Evolutionary conservation across 2,113 vertebrate species (phyloP).

Genomic region (Emberiza fucata): DNA sequence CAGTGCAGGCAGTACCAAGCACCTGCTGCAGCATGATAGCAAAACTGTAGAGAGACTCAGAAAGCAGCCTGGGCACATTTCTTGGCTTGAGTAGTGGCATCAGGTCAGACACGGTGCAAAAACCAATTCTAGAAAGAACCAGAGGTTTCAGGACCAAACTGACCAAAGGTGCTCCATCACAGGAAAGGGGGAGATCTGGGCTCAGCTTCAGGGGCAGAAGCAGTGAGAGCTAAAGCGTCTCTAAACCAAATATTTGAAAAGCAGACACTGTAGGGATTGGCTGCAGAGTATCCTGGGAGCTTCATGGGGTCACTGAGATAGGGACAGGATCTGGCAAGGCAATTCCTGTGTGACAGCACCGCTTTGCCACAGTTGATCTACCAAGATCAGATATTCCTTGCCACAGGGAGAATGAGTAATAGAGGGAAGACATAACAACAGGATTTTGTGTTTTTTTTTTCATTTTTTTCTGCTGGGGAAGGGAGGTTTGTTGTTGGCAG

Average conservation of each 20-base stretch:
- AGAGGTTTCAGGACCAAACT: background rate
- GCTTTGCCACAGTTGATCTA: background rate
- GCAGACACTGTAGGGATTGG: background rate
- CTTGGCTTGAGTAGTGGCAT: background rate
- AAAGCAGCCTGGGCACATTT: background rate
- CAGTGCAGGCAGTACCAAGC: background rate
- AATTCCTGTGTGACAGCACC: background rate
- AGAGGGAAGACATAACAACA: background rate
- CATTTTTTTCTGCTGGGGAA: background rate
- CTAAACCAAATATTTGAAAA: background rate
- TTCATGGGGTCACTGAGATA: background rate
- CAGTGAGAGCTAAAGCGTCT: background rate
- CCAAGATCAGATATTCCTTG: background rate
- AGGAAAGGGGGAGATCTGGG: background rate
- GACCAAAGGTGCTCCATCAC: background rate
- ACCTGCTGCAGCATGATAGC: background rate
- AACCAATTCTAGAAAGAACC: background rate
- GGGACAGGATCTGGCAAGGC: background rate
- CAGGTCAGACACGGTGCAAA: background rate
- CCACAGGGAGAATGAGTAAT: background rate
- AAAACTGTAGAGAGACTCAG: background rate
- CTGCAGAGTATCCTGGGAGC: background rate
- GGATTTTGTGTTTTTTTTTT: background rate
- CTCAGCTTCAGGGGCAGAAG: background rate
- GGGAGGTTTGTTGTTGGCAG: background rate